phyloP scores from a whole-genome alignment of 2,797 vertebrate genomes.

The Poecilia picta region DNA sequence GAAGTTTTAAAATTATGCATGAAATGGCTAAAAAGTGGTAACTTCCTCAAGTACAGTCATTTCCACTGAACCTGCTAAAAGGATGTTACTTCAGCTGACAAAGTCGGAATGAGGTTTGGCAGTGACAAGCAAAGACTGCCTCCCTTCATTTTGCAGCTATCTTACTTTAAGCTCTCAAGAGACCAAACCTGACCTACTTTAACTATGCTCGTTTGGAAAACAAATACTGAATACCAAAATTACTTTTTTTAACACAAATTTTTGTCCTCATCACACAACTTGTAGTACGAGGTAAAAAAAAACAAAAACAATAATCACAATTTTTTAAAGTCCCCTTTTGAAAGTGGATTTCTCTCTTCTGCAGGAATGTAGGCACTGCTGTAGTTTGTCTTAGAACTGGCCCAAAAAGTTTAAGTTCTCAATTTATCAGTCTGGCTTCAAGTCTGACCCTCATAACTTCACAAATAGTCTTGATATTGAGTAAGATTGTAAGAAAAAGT shows the following conservation, averaged over 20 bases:
- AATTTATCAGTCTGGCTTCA: neutral
- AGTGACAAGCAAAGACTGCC: slow-evolving; percentile 49
- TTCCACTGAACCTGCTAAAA: slow-evolving; percentile 43
- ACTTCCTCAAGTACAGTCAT: slow-evolving; percentile 28
- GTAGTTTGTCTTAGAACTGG: neutral
- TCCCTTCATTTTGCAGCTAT: slow-evolving; percentile 50
- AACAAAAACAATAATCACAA: neutral
- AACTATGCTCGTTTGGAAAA: slow-evolving; percentile 11
- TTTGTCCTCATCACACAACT: neutral
- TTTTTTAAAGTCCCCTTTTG: neutral
- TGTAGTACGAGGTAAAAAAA: neutral
- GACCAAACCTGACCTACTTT: slow-evolving; percentile 67
- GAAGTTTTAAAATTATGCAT: slow-evolving; percentile 54
- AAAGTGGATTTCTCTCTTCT: neutral
- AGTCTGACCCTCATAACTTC: neutral
- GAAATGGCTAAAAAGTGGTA: slow-evolving; percentile 39
- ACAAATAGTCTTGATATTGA: neutral
- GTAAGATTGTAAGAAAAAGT: neutral
- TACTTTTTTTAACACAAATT: neutral
- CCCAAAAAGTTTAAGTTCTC: neutral
- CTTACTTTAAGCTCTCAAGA: slow-evolving; percentile 55
- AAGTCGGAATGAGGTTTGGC: slow-evolving; percentile 50
- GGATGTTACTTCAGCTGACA: slow-evolving; percentile 50
- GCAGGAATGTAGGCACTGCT: neutral
- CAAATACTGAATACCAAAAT: neutral